phyloP scores from a whole-genome alignment of 2,113 vertebrate species.

The Odobenus rosmarus region DNA sequence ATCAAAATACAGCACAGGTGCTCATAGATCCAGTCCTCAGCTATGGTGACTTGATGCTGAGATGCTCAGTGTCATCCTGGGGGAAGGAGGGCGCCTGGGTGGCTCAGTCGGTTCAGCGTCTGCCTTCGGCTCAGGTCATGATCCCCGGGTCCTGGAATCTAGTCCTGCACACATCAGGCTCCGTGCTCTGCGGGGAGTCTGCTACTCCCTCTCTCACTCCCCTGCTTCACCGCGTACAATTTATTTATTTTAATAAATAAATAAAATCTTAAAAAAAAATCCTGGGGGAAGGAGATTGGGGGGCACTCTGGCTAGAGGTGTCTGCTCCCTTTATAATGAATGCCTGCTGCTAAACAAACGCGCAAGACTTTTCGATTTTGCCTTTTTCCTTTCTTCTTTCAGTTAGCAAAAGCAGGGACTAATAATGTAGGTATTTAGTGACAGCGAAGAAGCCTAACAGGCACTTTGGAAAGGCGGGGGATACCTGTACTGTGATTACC shows the following conservation, averaged over 20 bases:
- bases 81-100: not conserved
- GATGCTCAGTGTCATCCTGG: not conserved
- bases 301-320: no score
- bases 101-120: no score
- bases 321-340: not conserved
- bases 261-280: no score
- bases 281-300: not conserved
- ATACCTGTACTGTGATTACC: not conserved
- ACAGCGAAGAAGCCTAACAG: not conserved
- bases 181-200: no score
- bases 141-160: no score
- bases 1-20: not conserved
- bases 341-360: not conserved
- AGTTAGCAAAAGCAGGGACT: not conserved
- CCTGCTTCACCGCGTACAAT: no score
- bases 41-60: not conserved
- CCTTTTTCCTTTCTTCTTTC: not conserved
- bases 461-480: not conserved
- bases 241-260: no score
- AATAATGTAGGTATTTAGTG: not conserved
- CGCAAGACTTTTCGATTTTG: not conserved
- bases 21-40: not conserved
- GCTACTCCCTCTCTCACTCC: no score
- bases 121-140: no score
- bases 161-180: no score